A percentile compares a stretch with the other conserved stretches of the same genome.
These are phyloP conservation scores for Trialeurodes vaporariorum DNA, from an alignment of 1,140 invertebrate species.

Conservation along the genomic window DNA sequence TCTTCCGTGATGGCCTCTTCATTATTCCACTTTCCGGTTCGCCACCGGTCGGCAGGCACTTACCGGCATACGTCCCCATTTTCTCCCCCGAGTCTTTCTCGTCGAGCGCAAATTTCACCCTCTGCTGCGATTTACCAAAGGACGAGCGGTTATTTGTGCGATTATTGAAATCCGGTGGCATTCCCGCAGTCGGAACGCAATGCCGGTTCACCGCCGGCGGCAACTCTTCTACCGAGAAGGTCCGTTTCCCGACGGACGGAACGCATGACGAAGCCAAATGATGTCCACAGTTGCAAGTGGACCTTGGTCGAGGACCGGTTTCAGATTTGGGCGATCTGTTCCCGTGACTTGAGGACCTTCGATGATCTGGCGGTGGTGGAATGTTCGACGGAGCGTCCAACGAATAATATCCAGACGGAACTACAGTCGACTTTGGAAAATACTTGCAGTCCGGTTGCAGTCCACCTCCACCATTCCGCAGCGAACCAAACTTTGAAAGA, in stretches of 20 bases:
- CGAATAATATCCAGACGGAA: constrained; percentile 16
- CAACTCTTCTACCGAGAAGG: constrained; percentile 27
- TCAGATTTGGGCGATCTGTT: constrained; percentile 16
- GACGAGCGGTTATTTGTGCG: constrained; percentile 18
- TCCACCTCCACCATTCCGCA: constrained; percentile 9
- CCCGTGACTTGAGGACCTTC: constrained; percentile 18
- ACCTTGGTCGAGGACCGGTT: constrained; percentile 21
- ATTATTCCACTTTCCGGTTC: not conserved
- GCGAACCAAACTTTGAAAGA: constrained; percentile 4
- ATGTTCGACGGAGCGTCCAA: constrained; percentile 29
- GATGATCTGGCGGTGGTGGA: constrained; percentile 19
- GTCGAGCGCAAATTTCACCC: constrained; percentile 28
- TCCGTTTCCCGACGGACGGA: constrained; percentile 22
- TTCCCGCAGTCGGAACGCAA: constrained; percentile 4
- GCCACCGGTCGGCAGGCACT: not conserved
- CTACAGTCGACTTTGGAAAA: constrained; percentile 11
- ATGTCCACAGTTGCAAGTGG: constrained; percentile 25
- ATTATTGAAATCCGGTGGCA: constrained; percentile 2
- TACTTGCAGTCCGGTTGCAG: constrained; percentile 9
- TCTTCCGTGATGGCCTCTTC: not conserved
- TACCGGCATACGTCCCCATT: not conserved
- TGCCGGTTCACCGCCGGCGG: constrained; percentile 16
- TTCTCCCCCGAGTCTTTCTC: constrained; percentile 12
- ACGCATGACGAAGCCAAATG: constrained; percentile 19
- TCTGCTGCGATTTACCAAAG: constrained; percentile 25